Percentiles rank a stretch among this genome's conserved stretches.
These are phyloP conservation scores for Calosoma granatense DNA, from an alignment of 1,140 invertebrate species.

Conservation along the genomic window DNA sequence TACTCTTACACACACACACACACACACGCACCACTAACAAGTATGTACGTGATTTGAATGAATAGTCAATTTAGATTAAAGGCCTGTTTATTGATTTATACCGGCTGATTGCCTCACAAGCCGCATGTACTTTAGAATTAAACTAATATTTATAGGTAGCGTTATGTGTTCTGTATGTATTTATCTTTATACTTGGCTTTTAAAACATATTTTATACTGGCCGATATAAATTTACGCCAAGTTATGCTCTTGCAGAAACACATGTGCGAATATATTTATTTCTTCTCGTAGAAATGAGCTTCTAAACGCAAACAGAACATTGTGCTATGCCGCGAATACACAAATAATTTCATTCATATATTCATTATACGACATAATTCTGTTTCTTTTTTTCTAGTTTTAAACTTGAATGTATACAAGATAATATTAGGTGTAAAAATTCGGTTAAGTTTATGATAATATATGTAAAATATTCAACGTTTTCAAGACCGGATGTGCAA, in stretches of 20 bases:
- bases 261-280: slow-evolving; percentile 4
- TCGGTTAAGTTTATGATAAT: too few relatives aligned
- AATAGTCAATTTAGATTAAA: not conserved
- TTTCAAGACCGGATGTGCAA: not conserved
- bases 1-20: too few relatives aligned
- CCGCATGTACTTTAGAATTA: not conserved
- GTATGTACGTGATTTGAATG: too few relatives aligned
- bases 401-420: too few relatives aligned
- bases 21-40: too few relatives aligned
- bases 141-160: not conserved
- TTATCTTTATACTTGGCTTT: not conserved
- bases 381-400: too few relatives aligned
- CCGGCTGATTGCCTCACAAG: not conserved
- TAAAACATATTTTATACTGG: slow-evolving; percentile 4
- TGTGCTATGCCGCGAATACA: not conserved
- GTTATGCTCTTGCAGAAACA: not conserved
- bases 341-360: not conserved
- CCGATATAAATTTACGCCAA: not conserved
- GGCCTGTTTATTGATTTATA: not conserved
- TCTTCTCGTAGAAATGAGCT: not conserved
- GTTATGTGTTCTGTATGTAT: not conserved
- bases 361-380: not conserved
- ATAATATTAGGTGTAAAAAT: too few relatives aligned
- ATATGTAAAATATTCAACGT: too few relatives aligned
- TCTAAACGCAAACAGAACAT: not conserved